phyloP scores from a whole-genome alignment of 2,888 invertebrate species.

The Hypsopygia costalis region DNA sequence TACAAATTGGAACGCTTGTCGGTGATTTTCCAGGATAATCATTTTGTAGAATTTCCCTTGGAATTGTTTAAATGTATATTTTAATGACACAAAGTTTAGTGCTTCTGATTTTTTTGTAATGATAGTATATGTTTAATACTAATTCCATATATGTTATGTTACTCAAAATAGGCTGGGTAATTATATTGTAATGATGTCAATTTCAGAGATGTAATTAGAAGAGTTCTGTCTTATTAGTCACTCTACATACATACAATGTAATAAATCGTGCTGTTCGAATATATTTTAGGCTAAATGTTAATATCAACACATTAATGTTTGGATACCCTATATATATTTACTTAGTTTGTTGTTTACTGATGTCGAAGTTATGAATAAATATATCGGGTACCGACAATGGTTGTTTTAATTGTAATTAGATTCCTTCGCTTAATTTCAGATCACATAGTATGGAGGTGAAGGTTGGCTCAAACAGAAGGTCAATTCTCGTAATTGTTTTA shows the following conservation, averaged over 20 bases:
- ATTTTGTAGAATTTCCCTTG: too few species aligned
- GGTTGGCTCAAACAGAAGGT: too few species aligned
- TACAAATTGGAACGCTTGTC: too few species aligned
- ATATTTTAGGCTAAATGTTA: constrained; percentile 46
- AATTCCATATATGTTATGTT: too few species aligned
- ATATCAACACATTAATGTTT: constrained; percentile 51
- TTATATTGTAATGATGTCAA: constrained; percentile 40
- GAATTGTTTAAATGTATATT: too few species aligned
- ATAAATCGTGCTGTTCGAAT: constrained; percentile 34
- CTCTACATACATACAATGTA: constrained; percentile 58
- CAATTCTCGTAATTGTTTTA: too few species aligned
- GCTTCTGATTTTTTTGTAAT: too few species aligned
- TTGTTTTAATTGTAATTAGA: constrained; percentile 34
- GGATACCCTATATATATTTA: constrained; percentile 50
- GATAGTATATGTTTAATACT: too few species aligned
- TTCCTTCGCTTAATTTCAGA: too few species aligned
- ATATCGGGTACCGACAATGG: constrained; percentile 51
- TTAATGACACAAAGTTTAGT: too few species aligned
- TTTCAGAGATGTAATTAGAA: constrained; percentile 33
- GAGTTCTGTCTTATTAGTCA: constrained; percentile 30
- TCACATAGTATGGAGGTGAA: too few species aligned
- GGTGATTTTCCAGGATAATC: too few species aligned
- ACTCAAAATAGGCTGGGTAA: constrained; percentile 49
- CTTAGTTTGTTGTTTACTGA: constrained; percentile 62
- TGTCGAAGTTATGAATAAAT: constrained; percentile 59